Base-by-base conservation (phyloP, 2,797 vertebrate species). In the Gymnocypris eckloni region DNA sequence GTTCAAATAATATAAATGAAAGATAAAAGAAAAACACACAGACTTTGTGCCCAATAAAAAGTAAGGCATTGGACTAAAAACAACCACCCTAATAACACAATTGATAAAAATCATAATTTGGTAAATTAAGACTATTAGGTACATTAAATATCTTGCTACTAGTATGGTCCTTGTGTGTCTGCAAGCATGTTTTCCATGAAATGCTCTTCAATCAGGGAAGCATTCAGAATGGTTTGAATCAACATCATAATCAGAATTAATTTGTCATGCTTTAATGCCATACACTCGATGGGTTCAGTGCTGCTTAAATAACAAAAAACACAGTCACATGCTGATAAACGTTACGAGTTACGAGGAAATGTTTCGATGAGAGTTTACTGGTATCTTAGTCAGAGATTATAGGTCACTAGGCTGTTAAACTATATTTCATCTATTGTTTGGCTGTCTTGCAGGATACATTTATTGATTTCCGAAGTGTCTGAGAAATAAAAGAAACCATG, bases 351-450 rank as follows among this genome's bases (percentile, higher is more conserved):
- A 52, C 22, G 71, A 72, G 81, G 67, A 83, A 76, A 83, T 76
- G 28, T 25, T 50, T 39, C 4, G 4, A 39, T 41, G 13, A 61
- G 7, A 18, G 28, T 45, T 83, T 77, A 28, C 82, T 15, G 59
- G 5, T 6, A 76, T 66, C 20, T 18, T 80, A 79, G 52, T 83
- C 39, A 82, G n/a, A 73, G 25, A 82, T 73, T 82, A 18, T 64
- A 61, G 54, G 71, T 76, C 81, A 75, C 18, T 83, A 22, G n/a
- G 15, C 11, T 72, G n/a, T 33, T 45, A 72, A 82, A 45, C 10
- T 56, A 43, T 56, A 43, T 28, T 56, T 20, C 0, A 80, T 13
- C 41, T 52, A 69, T 81, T 52, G 33, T 81, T 56, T n/a, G 12
- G 37, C 18, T 37, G 33, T 56, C 9, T 20, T 4, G n/a, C 69